phyloP scores from a whole-genome alignment of 2,888 invertebrate genomes.

The Oligia latruncula region DNA sequence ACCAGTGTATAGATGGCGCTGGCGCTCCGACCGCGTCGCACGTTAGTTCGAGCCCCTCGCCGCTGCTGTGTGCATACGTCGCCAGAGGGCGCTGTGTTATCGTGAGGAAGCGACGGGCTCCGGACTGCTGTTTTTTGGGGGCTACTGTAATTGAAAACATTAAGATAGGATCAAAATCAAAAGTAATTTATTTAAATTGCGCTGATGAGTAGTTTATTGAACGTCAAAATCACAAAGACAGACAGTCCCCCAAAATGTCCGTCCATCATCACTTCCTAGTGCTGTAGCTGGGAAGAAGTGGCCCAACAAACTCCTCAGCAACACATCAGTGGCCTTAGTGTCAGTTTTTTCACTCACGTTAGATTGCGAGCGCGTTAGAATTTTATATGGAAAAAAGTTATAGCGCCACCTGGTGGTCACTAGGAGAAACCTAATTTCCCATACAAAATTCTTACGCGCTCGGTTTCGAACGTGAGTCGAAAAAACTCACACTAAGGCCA shows the following conservation, averaged over 20 bases:
- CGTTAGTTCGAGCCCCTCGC: conserved; percentile 92
- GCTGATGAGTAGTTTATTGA: not conserved
- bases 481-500: no score
- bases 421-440: no score
- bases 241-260: not conserved
- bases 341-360: no score
- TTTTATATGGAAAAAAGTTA: no score
- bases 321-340: not conserved
- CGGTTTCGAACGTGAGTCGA: no score
- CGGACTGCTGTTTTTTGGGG: conserved; percentile 63
- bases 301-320: not conserved
- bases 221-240: not conserved
- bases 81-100: conserved; percentile 81
- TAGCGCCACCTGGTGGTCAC: no score
- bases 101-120: conserved; percentile 70
- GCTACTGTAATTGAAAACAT: conserved; percentile 58
- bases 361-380: no score
- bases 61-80: conserved; percentile 83
- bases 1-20: conserved; percentile 95
- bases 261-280: no score
- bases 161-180: not conserved
- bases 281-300: not conserved
- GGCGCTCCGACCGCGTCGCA: conserved; percentile 96
- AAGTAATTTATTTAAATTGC: not conserved
- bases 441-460: no score